These are phyloP conservation scores for Baronia brevicornis DNA, from an alignment of 2,888 invertebrate genomes.

Conservation along the genomic window DNA sequence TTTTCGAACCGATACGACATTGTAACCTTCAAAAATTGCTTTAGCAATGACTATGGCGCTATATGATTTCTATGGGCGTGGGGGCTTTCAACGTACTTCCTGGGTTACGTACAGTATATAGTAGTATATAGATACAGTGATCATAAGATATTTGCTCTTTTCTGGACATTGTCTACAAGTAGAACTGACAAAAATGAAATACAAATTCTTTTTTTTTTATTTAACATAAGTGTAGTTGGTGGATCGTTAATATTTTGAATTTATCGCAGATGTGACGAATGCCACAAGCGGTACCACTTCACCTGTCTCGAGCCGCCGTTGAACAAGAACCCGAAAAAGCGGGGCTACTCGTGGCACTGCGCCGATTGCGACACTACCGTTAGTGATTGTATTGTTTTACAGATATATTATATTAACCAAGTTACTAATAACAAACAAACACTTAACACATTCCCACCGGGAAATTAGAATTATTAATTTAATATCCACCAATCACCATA, in stretches of 20 bases:
- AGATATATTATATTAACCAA: slow-evolving; percentile 7
- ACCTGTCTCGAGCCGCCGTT: slow-evolving; percentile 94
- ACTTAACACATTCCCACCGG: slow-evolving; percentile 2
- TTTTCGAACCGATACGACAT: too few species aligned
- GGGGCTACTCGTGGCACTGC: slow-evolving; percentile 97
- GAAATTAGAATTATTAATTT: slow-evolving; percentile 1
- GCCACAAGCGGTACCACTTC: slow-evolving; percentile 93
- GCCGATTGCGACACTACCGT: slow-evolving; percentile 96
- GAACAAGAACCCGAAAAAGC: slow-evolving; percentile 93
- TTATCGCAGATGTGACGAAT: slow-evolving; percentile 88
- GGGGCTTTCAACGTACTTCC: too few species aligned
- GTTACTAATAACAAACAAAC: slow-evolving; percentile 6
- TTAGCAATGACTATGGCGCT: too few species aligned
- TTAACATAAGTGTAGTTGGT: background rate
- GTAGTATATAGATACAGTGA: too few species aligned
- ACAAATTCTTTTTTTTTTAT: background rate
- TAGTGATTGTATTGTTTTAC: slow-evolving; percentile 43
- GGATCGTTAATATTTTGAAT: slow-evolving; percentile 3
- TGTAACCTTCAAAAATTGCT: too few species aligned
- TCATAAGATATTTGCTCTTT: too few species aligned
- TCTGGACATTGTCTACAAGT: too few species aligned
- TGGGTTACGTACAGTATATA: too few species aligned
- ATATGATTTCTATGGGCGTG: too few species aligned
- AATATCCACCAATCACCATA: background rate
- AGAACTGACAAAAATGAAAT: too few species aligned